Conservation (phyloP, 2,797 vertebrate species). For the Ctenochaetus hawaiiensis region DNA sequence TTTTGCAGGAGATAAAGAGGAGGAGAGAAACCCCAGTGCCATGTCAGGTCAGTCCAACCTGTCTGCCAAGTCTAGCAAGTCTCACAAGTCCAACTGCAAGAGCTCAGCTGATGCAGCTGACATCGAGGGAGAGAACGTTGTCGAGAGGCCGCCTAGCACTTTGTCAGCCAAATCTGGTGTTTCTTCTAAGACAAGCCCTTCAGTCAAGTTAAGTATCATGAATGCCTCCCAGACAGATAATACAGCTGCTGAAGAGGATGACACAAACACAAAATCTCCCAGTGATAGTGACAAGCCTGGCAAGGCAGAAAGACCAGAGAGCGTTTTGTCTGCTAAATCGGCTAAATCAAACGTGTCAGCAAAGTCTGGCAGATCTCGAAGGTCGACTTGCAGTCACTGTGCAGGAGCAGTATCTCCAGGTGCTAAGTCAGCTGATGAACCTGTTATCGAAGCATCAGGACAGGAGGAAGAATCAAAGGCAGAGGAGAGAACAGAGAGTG, state of each 20-base stretch:
- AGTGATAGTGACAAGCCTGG: constrained; percentile 31
- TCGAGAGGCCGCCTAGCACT: constrained; percentile 57
- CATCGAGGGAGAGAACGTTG: constrained; percentile 31
- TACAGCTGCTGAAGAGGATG: constrained; percentile 26
- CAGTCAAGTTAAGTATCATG: constrained; percentile 45
- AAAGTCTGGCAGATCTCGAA: constrained; percentile 71
- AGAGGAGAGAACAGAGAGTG: constrained; percentile 64
- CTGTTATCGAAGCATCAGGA: not conserved
- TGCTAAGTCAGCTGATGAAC: not conserved
- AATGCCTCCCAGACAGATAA: constrained; percentile 19
- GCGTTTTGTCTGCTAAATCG: constrained; percentile 49
- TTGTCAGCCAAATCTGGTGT: constrained; percentile 63
- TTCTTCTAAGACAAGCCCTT: constrained; percentile 41
- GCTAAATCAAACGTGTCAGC: constrained; percentile 63
- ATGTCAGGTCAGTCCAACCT: constrained; percentile 51
- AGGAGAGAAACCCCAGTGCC: constrained; percentile 54
- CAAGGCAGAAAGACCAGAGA: constrained; percentile 51
- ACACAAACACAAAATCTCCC: constrained; percentile 33
- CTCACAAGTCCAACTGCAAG: constrained; percentile 62
- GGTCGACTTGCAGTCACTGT: constrained; percentile 61
- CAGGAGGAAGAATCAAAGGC: constrained; percentile 34
- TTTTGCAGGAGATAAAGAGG: constrained; percentile 12
- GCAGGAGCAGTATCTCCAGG: constrained; percentile 31
- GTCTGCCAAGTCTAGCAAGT: constrained; percentile 7
- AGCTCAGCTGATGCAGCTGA: constrained; percentile 49